These are phyloP conservation scores for Cheirogaleus major DNA, from an alignment of 2,797 vertebrate species.

Conservation along the genomic window DNA sequence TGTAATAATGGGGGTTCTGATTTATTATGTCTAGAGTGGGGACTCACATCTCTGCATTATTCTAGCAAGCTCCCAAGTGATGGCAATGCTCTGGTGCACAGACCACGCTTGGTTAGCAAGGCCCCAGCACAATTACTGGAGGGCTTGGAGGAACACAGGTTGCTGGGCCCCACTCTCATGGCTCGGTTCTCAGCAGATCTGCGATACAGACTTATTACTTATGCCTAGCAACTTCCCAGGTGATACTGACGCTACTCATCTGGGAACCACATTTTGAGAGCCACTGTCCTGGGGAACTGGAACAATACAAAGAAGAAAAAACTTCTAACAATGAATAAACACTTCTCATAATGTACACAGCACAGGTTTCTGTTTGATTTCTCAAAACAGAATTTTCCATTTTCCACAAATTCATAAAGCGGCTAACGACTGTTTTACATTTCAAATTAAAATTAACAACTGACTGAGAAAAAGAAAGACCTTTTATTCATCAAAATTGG, in stretches of 20 bases:
- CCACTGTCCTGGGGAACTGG: background rate
- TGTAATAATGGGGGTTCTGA: background rate
- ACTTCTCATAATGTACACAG: background rate
- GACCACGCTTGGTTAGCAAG: background rate
- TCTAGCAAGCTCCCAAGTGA: background rate
- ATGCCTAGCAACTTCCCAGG: background rate
- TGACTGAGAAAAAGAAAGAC: background rate
- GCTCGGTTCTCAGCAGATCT: background rate
- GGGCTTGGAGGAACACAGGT: background rate
- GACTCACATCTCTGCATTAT: background rate
- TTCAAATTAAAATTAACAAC: conserved; percentile 40
- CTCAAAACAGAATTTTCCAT: background rate
- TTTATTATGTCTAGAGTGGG: background rate
- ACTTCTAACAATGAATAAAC: background rate
- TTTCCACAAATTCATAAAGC: background rate
- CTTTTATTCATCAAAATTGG: background rate
- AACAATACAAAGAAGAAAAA: background rate
- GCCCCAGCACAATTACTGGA: background rate
- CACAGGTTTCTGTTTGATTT: background rate
- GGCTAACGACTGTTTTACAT: background rate
- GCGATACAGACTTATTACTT: background rate
- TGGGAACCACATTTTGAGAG: background rate
- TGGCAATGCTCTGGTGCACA: background rate
- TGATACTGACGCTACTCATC: background rate
- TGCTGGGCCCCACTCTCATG: background rate